phyloP scores from a whole-genome alignment of 2,888 invertebrate genomes.

The Philhelius pedissequus region DNA sequence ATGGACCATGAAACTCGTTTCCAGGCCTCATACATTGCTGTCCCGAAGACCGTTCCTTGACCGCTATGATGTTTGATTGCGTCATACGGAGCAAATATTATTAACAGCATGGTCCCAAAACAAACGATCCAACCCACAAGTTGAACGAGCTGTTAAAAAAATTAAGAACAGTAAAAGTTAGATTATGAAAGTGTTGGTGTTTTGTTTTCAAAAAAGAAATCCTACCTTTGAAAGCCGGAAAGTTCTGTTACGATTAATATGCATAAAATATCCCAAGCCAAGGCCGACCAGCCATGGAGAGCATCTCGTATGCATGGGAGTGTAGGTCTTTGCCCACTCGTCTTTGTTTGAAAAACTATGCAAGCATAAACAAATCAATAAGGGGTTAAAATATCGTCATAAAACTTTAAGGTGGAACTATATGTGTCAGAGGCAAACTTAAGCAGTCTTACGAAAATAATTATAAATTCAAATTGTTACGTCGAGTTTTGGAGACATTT shows the following conservation, averaged over 20 bases:
- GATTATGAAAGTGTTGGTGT: no score
- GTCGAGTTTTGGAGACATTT: no score
- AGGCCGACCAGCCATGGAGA: conserved; percentile 74
- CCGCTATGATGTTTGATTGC: not conserved
- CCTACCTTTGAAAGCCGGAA: conserved; percentile 56
- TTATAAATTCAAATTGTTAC: no score
- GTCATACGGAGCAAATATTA: conserved; percentile 49
- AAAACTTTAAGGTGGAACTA: no score
- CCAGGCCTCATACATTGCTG: conserved; percentile 55
- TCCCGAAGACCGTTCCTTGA: conserved; percentile 32
- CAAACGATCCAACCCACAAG: conserved; percentile 40
- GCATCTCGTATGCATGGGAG: conserved; percentile 71
- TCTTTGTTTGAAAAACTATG: conserved; percentile 18
- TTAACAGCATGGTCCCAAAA: conserved; percentile 6
- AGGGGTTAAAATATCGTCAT: no score
- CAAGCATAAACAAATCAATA: not conserved
- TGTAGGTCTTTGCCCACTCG: conserved; percentile 67
- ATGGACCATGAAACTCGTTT: conserved; percentile 60
- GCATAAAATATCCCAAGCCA: conserved; percentile 72
- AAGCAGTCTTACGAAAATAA: no score
- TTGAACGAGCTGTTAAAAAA: not conserved
- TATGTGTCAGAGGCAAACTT: no score
- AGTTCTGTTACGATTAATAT: conserved; percentile 64
- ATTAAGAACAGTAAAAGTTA: not conserved
- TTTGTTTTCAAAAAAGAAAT: not conserved